Conservation (phyloP, 2,113 vertebrate genomes). For the Pollimyrus isidori region DNA sequence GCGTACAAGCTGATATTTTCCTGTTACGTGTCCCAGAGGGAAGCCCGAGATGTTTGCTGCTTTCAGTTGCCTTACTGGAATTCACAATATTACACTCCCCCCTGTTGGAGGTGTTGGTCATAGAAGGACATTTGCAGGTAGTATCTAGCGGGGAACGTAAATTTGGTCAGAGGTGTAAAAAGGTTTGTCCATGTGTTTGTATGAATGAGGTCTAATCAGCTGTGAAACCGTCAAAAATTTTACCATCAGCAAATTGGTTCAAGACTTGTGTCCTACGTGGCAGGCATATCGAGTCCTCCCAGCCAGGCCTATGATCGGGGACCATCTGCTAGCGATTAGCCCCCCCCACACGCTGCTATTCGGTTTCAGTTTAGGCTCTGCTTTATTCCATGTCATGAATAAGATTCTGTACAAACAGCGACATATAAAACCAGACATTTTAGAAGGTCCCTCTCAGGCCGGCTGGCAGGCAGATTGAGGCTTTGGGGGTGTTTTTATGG, state of each 20-base stretch:
- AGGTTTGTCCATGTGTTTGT: conserved; percentile 45
- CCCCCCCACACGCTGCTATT: conserved; percentile 44
- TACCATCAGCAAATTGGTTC: conserved; percentile 38
- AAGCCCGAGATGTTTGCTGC: not conserved
- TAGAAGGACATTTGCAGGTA: conserved; percentile 3
- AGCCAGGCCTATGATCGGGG: conserved; percentile 37
- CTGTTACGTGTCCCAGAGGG: not conserved
- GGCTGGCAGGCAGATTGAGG: not conserved
- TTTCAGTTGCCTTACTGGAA: not conserved
- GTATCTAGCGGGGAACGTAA: conserved; percentile 19
- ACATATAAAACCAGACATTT: conserved; percentile 55
- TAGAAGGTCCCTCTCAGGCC: conserved; percentile 32
- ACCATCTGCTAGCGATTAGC: conserved; percentile 61
- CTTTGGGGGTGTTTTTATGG: conserved; percentile 24
- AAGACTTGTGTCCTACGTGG: conserved; percentile 40
- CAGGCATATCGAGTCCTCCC: conserved; percentile 50
- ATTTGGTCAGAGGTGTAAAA: conserved; percentile 32
- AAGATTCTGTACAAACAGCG: conserved; percentile 60
- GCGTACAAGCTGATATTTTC: not conserved
- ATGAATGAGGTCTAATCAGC: conserved; percentile 47
- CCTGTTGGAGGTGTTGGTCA: conserved; percentile 30
- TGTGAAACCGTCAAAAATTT: conserved; percentile 50
- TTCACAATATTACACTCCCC: conserved; percentile 33
- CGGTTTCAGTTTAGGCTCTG: conserved; percentile 49
- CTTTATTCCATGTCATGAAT: conserved; percentile 49